phyloP scores from a whole-genome alignment of 1,140 invertebrate species.

The Prorops nasuta region DNA sequence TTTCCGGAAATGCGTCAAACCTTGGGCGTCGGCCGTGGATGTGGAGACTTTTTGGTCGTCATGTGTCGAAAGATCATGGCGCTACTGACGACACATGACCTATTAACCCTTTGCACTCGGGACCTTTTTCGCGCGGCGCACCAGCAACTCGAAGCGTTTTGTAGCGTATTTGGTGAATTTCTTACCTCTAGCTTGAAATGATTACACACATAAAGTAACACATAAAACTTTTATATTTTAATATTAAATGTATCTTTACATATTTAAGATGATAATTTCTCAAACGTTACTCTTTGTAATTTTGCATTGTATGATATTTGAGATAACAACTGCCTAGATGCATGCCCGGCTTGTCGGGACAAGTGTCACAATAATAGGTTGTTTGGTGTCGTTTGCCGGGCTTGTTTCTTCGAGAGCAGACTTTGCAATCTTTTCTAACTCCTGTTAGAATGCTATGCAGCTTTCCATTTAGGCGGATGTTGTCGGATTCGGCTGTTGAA shows the following conservation, averaged over 20 bases:
- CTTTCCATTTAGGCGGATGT: constrained; percentile 1
- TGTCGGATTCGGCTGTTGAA: not conserved
- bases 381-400: constrained; percentile 3
- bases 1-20: too few relatives aligned
- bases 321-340: constrained; percentile 6
- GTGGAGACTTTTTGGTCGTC: too few relatives aligned
- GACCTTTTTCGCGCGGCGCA: not conserved
- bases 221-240: constrained; percentile 12
- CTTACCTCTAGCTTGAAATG: constrained; percentile 7
- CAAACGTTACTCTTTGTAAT: constrained; percentile 5
- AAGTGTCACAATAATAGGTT: constrained; percentile 5
- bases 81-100: too few relatives aligned
- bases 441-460: not conserved
- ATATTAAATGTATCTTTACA: constrained; percentile 4
- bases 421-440: constrained; percentile 7
- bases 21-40: too few relatives aligned
- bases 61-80: too few relatives aligned
- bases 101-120: constrained; percentile 8
- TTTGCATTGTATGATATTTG: constrained; percentile 10
- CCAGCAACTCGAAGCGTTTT: constrained; percentile 1
- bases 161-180: not conserved
- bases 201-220: not conserved
- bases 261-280: constrained; percentile 1
- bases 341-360: constrained; percentile 2
- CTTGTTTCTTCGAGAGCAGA: not conserved